Conservation (phyloP, 2,113 vertebrate species). For the Meleagris gallopavo region DNA sequence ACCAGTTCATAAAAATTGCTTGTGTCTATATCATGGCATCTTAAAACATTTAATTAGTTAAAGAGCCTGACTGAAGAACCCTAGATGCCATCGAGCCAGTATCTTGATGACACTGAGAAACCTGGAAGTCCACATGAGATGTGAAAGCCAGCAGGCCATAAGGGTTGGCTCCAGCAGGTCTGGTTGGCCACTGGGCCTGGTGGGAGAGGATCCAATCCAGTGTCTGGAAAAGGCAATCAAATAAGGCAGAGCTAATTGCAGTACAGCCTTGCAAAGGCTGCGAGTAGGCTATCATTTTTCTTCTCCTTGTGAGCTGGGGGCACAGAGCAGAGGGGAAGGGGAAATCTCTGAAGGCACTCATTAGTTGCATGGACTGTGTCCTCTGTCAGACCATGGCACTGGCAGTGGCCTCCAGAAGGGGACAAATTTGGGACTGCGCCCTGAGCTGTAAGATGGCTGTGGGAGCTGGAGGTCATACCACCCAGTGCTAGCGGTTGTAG, state of each 20-base stretch:
- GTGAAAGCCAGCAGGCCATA: not conserved
- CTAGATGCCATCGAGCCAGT: not conserved
- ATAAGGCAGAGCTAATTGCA: not conserved
- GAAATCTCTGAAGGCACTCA: fast-evolving
- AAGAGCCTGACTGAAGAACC: not conserved
- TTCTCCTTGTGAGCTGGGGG: not conserved
- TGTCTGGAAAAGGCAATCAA: fast-evolving
- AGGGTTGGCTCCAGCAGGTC: not conserved
- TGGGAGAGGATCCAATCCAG: too few relatives aligned
- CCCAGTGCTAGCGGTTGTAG: not conserved
- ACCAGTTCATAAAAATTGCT: conserved; percentile 40
- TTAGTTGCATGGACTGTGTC: fast-evolving
- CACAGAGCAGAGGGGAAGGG: not conserved
- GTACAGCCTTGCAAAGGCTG: fast-evolving
- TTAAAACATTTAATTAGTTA: conserved; percentile 48
- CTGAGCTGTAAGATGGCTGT: not conserved
- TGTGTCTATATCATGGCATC: not conserved
- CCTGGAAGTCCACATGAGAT: not conserved
- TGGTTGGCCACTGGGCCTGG: fast-evolving
- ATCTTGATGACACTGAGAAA: not conserved
- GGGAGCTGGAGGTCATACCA: too few relatives aligned
- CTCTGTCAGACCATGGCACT: fast-evolving
- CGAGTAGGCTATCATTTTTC: not conserved
- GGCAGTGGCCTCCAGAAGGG: fast-evolving
- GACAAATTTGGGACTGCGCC: fast-evolving